Evolutionary conservation across 1,140 invertebrate genomes (phyloP).

Genomic region (Gyrodactylus salaris): DNA sequence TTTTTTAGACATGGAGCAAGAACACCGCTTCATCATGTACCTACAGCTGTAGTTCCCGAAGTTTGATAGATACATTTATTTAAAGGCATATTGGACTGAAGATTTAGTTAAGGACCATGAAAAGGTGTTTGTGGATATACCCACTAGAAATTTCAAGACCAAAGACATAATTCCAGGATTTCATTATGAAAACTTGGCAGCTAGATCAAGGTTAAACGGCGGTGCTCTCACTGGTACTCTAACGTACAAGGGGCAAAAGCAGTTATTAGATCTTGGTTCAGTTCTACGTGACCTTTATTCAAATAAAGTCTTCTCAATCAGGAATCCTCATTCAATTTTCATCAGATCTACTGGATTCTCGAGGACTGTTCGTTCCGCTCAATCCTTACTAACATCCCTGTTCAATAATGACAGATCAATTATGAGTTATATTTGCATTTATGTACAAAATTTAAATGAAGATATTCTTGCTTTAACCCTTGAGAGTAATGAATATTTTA

Average conservation of each 20-base stretch:
- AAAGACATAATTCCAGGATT: neutral
- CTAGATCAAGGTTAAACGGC: neutral
- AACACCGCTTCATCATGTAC: neutral
- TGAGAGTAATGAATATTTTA: neutral
- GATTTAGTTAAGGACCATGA: neutral
- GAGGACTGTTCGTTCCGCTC: neutral
- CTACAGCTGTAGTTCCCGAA: neutral
- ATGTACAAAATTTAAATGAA: neutral
- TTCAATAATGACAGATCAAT: neutral
- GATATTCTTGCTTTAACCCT: neutral
- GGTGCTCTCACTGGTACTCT: neutral
- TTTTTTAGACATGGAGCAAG: neutral
- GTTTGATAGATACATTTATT: neutral
- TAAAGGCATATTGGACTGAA: neutral
- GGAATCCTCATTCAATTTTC: neutral
- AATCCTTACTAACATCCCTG: neutral
- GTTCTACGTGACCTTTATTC: neutral
- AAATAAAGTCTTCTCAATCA: neutral
- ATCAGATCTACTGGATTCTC: neutral
- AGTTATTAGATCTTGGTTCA: neutral
- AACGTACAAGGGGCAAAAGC: neutral
- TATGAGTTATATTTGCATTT: neutral
- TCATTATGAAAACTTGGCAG: neutral
- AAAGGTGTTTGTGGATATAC: neutral
- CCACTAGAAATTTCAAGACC: neutral